Percentiles rank a stretch among this genome's conserved stretches.
Evolutionary conservation across 2,888 invertebrate genomes (phyloP).

Genomic region (Melinaea marsaeus): DNA sequence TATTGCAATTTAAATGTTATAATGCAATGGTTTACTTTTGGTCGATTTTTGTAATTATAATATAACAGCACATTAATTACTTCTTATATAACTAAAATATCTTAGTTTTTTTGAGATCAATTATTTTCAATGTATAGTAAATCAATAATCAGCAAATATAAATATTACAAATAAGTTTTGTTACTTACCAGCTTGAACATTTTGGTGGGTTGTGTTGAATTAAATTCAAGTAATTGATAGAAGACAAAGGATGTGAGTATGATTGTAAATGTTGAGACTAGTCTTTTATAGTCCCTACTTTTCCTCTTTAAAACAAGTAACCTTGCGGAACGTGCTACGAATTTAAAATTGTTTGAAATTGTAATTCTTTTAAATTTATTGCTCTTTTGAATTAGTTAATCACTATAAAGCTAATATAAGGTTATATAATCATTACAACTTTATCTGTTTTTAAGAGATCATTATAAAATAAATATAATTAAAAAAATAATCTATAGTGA

Average conservation of each 20-base stretch:
- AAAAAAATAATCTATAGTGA: too few species aligned
- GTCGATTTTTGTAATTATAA: too few species aligned
- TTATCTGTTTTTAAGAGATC: too few species aligned
- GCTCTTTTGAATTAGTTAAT: neutral
- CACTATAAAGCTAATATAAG: too few species aligned
- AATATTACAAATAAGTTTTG: conserved; percentile 15
- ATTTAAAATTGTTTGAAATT: conserved; percentile 34
- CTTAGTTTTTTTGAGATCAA: too few species aligned
- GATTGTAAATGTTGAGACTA: conserved; percentile 33
- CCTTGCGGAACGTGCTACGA: conserved; percentile 45
- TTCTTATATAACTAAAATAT: too few species aligned
- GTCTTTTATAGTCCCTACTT: conserved; percentile 45
- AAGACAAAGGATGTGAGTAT: conserved; percentile 35
- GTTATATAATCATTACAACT: too few species aligned
- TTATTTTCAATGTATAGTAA: too few species aligned
- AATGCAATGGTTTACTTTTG: too few species aligned
- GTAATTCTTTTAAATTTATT: neutral
- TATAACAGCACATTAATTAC: too few species aligned
- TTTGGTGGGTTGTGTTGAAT: conserved; percentile 32
- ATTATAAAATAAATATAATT: too few species aligned
- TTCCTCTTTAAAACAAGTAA: conserved; percentile 43
- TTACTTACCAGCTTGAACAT: conserved; percentile 49
- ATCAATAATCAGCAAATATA: neutral
- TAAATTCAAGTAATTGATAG: conserved; percentile 24
- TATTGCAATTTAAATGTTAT: too few species aligned